Base-by-base conservation (phyloP, 2,888 invertebrate species). In the Thelaira solivaga region DNA sequence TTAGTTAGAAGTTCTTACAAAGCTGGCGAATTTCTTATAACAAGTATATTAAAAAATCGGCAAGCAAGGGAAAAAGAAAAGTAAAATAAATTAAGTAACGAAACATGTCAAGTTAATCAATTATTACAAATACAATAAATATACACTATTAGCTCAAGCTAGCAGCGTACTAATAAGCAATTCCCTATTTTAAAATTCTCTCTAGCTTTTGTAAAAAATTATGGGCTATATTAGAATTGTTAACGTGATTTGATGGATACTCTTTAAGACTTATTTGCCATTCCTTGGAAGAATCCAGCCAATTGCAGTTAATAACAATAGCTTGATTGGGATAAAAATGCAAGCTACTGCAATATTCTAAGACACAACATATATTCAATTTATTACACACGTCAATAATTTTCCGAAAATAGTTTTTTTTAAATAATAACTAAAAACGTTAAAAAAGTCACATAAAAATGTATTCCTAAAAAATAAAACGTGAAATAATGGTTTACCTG, bases 1-100 rank as follows among this genome's bases (percentile, higher is more conserved):
- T 91, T 99, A 6, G 99, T 99, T 0, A 90, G 99, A 41, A 98
- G 97, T 65, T 98, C 98, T 0, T 99, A 99, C 85, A 95, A 97
- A 87, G 99, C 99, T n/a, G 99, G 99, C 2, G 97, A 98, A 90
- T 96, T 95, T 89, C 96, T 96, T 86, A 93, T 97, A 18, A 91
- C 94, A 1, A 96, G 95, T 85, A 92, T 97, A 81, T 87, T 97
- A 61, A 93, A 93, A 72, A 92, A 91, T 81, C 89, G 92, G 4
- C 71, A 84, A 39, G 62, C 29, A 20, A 45, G 31, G 2, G 39
- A 36, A 39, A 39, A 47, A 2, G 64, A 47, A 31, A 36, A 26
- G 5, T 11, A 10, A 59, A 69, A 18, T n/a, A n/a, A n/a, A n/a
- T n/a, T n/a, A n/a, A n/a, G n/a, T n/a, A n/a, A n/a, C n/a, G n/a